Base-by-base conservation (phyloP, 2,797 vertebrate species). In the Falco concolor region DNA sequence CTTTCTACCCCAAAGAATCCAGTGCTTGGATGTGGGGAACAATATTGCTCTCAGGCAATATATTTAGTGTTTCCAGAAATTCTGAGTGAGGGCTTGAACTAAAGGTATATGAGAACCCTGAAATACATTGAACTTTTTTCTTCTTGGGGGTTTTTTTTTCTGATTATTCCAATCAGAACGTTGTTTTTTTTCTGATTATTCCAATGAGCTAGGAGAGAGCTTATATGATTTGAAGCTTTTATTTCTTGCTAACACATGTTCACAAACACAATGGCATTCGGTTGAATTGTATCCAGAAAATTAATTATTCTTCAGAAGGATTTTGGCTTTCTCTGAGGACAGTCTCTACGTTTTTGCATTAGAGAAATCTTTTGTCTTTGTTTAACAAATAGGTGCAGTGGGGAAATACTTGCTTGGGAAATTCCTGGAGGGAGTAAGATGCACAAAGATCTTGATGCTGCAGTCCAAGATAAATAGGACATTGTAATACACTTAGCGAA, bases 221-320 rank as follows among this genome's bases (percentile, higher is more conserved):
- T 94, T 75, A n/a, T 32, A 32, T 0, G 0, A 50, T 85, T 56
- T 54, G 42, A 90, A 95, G 76, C 53, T 89, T 93, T 85, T 80
- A 60, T 84, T 94, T 92, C 90, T 85, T 90, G 45, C 74, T 95
- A 95, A 72, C 65, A 88, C 81, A 78, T 83, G 78, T 82, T 83
- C 91, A 75, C 36, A 64, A 13, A 77, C 16, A 75, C 34, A 32
- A 38, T 75, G 52, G 34, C 75, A 75, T 94, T 85, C 44, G 69
- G n/a, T 87, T 95, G 81, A 96, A 90, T 30, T 68, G 57, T 83
- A 93, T 89, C 88, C 84, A 95, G 81, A 91, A 90, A 90, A 87
- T 54, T 94, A 96, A 93, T 97, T 94, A 83, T 74, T 91, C 53
- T 89, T 95, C 91, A 75, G 78, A 90, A 96, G 68, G 49, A 85